Conservation (phyloP, 2,797 vertebrate species). For the Halcyon badia region DNA sequence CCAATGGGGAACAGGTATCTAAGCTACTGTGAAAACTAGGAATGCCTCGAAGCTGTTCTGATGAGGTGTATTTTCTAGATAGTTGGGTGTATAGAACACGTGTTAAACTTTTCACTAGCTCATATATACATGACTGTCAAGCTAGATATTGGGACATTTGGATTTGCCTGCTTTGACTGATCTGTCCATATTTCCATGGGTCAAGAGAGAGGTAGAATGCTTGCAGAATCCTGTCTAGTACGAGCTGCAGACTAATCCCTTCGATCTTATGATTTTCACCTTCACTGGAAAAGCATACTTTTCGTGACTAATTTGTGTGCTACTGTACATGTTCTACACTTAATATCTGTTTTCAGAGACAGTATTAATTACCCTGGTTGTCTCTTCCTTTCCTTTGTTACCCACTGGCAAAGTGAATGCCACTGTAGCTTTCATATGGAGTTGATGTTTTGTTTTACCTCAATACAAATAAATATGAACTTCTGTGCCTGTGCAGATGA, state of each 20-base stretch:
- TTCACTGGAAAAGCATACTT: background rate
- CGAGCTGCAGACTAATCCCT: background rate
- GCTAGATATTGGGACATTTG: background rate
- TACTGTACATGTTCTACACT: background rate
- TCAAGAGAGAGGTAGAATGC: background rate
- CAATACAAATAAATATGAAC: background rate
- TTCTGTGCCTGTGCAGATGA: constrained; percentile 86
- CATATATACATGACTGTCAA: fast-evolving
- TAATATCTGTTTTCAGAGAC: background rate
- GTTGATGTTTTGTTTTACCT: background rate
- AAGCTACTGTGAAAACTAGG: background rate
- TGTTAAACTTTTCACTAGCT: background rate
- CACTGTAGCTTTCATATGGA: fast-evolving
- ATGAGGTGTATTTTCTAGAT: background rate
- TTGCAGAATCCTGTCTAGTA: background rate
- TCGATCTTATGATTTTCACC: background rate
- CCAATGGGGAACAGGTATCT: background rate
- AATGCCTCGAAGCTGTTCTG: background rate
- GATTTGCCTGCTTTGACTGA: background rate
- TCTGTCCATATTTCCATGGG: fast-evolving
- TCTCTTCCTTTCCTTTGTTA: background rate
- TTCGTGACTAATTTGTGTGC: background rate
- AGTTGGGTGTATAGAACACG: background rate
- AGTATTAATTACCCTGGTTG: fast-evolving
- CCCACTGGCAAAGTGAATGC: background rate